Conservation (phyloP, 1,140 invertebrate species). For the Rhyacophila brunnea region DNA sequence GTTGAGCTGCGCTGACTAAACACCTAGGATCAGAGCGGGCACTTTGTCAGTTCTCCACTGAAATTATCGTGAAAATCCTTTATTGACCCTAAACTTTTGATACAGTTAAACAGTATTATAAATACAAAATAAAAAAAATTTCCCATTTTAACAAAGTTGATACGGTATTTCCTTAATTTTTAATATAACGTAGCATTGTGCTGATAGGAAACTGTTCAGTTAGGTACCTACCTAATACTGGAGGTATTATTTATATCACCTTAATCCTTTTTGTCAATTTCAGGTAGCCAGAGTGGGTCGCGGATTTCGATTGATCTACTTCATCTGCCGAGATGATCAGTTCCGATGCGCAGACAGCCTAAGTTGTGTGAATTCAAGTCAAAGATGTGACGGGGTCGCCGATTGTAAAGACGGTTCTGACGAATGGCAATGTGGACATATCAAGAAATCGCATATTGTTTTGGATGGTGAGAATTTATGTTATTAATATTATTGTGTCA, state of each 20-base stretch:
- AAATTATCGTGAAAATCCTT: too few relatives aligned
- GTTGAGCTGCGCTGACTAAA: too few relatives aligned
- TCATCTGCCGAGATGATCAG: slow-evolving; percentile 20
- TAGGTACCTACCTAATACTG: too few relatives aligned
- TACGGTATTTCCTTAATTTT: too few relatives aligned
- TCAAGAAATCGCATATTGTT: slow-evolving; percentile 8
- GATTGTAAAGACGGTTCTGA: slow-evolving; percentile 27
- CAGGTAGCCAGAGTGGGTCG: slow-evolving; percentile 19
- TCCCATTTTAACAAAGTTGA: too few relatives aligned
- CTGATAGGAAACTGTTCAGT: too few relatives aligned
- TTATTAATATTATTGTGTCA: not conserved
- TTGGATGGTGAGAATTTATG: slow-evolving; percentile 13
- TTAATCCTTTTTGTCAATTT: slow-evolving; percentile 1
- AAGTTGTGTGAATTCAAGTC: slow-evolving; percentile 14
- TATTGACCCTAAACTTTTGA: too few relatives aligned
- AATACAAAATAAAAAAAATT: too few relatives aligned
- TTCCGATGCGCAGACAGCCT: slow-evolving; percentile 24
- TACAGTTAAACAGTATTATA: too few relatives aligned
- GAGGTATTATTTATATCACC: slow-evolving; percentile 5
- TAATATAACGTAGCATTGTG: too few relatives aligned
- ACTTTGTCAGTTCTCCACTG: too few relatives aligned
- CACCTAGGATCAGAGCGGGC: too few relatives aligned
- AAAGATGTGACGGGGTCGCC: slow-evolving; percentile 21
- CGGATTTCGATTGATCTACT: slow-evolving; percentile 20
- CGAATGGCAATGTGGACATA: slow-evolving; percentile 17